These are phyloP conservation scores for Dermatophagoides farinae DNA, from an alignment of 1,140 invertebrate species.

Conservation along the genomic window DNA sequence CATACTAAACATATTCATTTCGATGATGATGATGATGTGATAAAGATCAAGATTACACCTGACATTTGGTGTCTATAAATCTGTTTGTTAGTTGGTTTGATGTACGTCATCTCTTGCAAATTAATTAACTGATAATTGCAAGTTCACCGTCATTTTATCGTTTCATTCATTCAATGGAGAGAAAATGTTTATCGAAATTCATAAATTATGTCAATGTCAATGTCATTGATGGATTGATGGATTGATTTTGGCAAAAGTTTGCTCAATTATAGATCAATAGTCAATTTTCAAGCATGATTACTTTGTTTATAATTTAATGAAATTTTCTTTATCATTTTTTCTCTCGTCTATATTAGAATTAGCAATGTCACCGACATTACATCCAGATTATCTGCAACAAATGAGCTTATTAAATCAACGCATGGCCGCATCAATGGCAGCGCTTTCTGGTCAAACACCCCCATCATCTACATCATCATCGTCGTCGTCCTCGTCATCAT, in stretches of 20 bases:
- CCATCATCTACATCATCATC: background rate
- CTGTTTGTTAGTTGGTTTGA: background rate
- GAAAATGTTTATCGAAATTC: too few relatives aligned
- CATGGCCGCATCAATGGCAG: constrained; percentile 10
- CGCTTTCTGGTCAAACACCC: background rate
- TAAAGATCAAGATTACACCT: too few relatives aligned
- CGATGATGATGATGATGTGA: too few relatives aligned
- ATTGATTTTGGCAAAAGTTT: too few relatives aligned
- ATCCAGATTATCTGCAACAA: constrained; percentile 7
- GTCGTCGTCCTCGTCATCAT: background rate
- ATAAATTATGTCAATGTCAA: too few relatives aligned
- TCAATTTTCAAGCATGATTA: background rate
- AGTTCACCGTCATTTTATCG: too few relatives aligned
- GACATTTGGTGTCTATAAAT: too few relatives aligned
- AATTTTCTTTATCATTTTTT: constrained; percentile 2
- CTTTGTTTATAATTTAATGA: background rate
- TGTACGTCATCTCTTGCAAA: too few relatives aligned
- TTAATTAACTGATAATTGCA: too few relatives aligned
- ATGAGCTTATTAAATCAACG: constrained; percentile 9
- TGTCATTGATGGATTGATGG: too few relatives aligned
- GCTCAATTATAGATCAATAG: background rate
- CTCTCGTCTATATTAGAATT: background rate
- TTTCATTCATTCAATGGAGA: too few relatives aligned
- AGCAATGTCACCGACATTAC: background rate
- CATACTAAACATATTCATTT: too few relatives aligned